Evolutionary conservation across 2,113 vertebrate genomes (phyloP).

Genomic region (Perccottus glenii): DNA sequence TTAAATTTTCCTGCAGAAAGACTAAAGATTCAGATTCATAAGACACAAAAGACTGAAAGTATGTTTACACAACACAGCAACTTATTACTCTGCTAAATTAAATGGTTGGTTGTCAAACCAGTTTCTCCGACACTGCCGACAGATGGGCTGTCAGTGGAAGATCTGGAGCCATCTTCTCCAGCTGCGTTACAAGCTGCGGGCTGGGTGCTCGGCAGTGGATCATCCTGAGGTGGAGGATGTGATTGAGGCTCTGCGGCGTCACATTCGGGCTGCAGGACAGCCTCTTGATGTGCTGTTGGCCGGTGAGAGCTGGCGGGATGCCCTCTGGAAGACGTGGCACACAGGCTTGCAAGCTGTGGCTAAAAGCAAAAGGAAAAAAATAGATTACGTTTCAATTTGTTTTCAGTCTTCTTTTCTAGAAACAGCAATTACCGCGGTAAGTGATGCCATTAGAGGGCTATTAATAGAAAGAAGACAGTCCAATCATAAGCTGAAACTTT

Average conservation of each 20-base stretch:
- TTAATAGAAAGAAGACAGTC: too few species aligned
- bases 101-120: constrained; percentile 71
- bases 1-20: background rate
- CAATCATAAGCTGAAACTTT: too few species aligned
- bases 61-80: background rate
- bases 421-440: too few species aligned
- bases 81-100: background rate
- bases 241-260: constrained; percentile 34
- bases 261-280: constrained; percentile 52
- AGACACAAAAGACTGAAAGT: too few species aligned
- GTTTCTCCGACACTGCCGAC: constrained; percentile 80
- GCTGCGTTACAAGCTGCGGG: constrained; percentile 7
- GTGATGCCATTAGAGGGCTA: too few species aligned
- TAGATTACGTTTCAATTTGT: background rate
- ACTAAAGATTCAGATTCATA: background rate
- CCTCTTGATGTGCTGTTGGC: constrained; percentile 74
- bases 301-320: constrained; percentile 62
- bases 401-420: background rate
- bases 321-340: constrained; percentile 72
- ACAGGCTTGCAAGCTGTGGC: constrained; percentile 78
- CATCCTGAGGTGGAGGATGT: constrained; percentile 11
- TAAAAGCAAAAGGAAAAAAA: constrained; percentile 23
- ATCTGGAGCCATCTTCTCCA: constrained; percentile 60
- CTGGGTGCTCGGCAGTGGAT: background rate
- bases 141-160: constrained; percentile 82